Conservation (phyloP, 2,113 vertebrate genomes). For the Clarias gariepinus region DNA sequence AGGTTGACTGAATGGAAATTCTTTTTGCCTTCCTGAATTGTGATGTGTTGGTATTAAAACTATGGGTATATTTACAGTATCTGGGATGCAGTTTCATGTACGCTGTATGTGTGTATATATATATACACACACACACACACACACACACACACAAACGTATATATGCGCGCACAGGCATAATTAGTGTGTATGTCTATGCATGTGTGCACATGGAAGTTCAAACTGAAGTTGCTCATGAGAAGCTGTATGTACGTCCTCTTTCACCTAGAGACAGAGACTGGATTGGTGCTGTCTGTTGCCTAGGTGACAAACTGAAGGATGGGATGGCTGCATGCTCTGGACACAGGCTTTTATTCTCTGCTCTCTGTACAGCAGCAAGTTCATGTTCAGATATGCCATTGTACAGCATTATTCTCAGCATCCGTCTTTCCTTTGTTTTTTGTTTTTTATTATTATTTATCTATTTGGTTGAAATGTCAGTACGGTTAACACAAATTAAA, state of each 20-base stretch:
- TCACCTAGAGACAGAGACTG: slow-evolving; percentile 36
- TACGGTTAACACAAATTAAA: slow-evolving; percentile 13
- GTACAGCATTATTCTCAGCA: neutral
- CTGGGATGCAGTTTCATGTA: neutral
- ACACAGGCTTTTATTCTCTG: slow-evolving; percentile 26
- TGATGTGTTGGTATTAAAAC: neutral
- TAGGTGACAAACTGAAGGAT: slow-evolving; percentile 46
- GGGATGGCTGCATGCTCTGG: slow-evolving; percentile 15
- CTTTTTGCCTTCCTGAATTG: neutral
- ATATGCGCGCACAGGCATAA: too few species aligned
- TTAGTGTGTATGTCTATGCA: neutral
- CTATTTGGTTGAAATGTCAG: neutral
- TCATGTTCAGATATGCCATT: neutral
- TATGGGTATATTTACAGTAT: neutral
- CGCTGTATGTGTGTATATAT: neutral
- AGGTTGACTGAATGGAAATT: slow-evolving; percentile 16
- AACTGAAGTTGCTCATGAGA: neutral
- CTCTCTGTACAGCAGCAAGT: slow-evolving; percentile 2
- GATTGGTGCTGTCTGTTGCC: slow-evolving; percentile 50
- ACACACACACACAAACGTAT: too few species aligned
- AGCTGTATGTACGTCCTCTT: slow-evolving; percentile 4
- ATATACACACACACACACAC: too few species aligned
- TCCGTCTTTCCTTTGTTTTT: neutral
- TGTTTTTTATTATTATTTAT: neutral
- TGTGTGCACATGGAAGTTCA: neutral